Evolutionary conservation across 2,797 vertebrate species (phyloP).

Genomic region (Gila robusta): DNA sequence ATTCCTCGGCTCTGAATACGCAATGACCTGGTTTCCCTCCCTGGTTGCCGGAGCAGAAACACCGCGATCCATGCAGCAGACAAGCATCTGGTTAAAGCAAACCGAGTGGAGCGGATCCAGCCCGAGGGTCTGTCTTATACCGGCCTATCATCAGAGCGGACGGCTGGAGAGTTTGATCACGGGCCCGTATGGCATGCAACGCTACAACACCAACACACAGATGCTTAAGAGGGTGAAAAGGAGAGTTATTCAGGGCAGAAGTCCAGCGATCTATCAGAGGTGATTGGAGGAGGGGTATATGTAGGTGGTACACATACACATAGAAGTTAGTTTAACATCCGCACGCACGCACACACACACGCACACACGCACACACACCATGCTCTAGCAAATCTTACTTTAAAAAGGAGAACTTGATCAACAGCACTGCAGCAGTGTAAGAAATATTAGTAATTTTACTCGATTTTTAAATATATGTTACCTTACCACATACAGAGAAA

Average conservation of each 20-base stretch:
- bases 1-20: slow-evolving; percentile 67
- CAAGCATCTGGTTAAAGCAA: slow-evolving; percentile 37
- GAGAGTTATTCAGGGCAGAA: slow-evolving; percentile 45
- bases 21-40: slow-evolving; percentile 70
- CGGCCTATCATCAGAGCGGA: slow-evolving; percentile 45
- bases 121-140: slow-evolving; percentile 26
- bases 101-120: slow-evolving; percentile 29
- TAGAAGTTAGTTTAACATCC: neutral
- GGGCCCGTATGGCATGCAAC: neutral
- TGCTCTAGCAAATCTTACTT: neutral
- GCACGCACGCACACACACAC: neutral
- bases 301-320: slow-evolving; percentile 3
- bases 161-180: neutral
- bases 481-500: neutral
- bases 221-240: slow-evolving; percentile 49
- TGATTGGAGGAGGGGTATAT: slow-evolving; percentile 16
- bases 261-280: slow-evolving; percentile 54
- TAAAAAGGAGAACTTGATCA: neutral
- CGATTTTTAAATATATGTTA: neutral
- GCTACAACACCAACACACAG: slow-evolving; percentile 37
- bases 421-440: neutral
- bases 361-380: neutral
- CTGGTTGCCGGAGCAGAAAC: slow-evolving; percentile 61
- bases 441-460: neutral
- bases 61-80: slow-evolving; percentile 65